phyloP scores from a whole-genome alignment of 2,113 vertebrate genomes.

The Nyctereutes procyonoides region DNA sequence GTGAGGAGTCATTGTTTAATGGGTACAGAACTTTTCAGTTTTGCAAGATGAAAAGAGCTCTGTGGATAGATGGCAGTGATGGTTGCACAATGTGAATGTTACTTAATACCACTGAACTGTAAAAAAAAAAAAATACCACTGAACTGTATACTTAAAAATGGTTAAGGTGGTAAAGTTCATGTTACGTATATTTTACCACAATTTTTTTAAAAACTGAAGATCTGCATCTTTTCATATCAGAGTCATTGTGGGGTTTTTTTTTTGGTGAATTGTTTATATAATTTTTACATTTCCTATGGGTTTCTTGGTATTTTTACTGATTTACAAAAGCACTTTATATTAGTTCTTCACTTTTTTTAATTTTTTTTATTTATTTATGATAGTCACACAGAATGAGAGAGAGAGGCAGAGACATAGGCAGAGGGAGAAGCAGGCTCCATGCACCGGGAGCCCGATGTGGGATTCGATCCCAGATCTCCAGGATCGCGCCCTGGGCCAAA shows the following conservation, averaged over 20 bases:
- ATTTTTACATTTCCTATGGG: neutral
- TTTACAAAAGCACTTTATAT: neutral
- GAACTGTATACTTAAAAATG: neutral
- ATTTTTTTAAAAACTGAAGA: neutral
- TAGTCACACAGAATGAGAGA: too few relatives aligned
- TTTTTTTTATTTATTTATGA: too few relatives aligned
- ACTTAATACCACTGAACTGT: neutral
- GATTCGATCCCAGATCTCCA: too few relatives aligned
- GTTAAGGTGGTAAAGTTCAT: neutral
- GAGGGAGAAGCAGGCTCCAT: too few relatives aligned
- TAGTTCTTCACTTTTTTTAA: neutral
- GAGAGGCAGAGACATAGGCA: too few relatives aligned
- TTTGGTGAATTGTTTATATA: neutral
- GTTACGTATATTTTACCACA: neutral
- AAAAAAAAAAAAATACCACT: neutral
- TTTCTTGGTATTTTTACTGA: neutral
- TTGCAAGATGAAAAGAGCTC: neutral
- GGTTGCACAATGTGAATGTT: neutral
- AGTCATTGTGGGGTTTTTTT: neutral
- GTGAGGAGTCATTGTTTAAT: neutral
- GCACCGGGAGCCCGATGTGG: too few relatives aligned
- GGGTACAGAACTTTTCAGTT: neutral
- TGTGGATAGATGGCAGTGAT: neutral
- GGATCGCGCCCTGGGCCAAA: too few relatives aligned
- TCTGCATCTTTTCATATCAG: neutral